Evolutionary conservation across 2,888 invertebrate species (phyloP), one percentile per base, ranked within the genome.

Genomic region (Idaea biselata): DNA sequence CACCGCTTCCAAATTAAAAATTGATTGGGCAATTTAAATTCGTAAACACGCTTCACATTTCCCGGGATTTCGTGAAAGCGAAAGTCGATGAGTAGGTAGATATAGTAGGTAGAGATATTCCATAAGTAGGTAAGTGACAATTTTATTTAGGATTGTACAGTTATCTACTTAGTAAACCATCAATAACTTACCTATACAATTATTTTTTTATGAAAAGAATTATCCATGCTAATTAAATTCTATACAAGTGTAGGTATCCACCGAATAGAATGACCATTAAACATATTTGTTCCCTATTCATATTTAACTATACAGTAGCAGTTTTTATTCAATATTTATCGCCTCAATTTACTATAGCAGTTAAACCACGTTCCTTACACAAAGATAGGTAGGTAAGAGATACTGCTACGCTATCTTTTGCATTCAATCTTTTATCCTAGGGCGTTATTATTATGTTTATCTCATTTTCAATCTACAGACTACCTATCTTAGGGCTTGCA

Each of bases 21-120:
- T 84, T 87, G 86, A 89, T 88, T 81, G 79, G 87, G 75, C 78
- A 83, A 86, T 88, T 89, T 88, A 87, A 88, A 89, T 89, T 88
- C 87, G 78, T 78, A 78, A 86, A 83, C 88, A 89, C 87, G 88
- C 77, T 75, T 77, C 74, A 70, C 76, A 78, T 71, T 81, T 81
- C 76, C 81, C 79, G 78, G 77, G 64, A 60, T n/a, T 31, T 32
- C 53, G 32, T 25, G 64, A 66, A 66, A 64, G 64, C 56, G 54
- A 72, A 76, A 73, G 77, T 76, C 79, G 80, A 44, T 44, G 82
- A 79, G 81, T 82, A 76, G 74, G 74, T 70, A 72, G 71, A 74
- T 72, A 71, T 68, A 66, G 63, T 67, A 44, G 44, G 11, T 14
- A 44, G 44, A 44, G 14, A 3, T 44, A 44, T 44, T 44, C 11